These are phyloP conservation scores for Harmothoe impar DNA, from an alignment of 2,888 invertebrate species.

Conservation along the genomic window DNA sequence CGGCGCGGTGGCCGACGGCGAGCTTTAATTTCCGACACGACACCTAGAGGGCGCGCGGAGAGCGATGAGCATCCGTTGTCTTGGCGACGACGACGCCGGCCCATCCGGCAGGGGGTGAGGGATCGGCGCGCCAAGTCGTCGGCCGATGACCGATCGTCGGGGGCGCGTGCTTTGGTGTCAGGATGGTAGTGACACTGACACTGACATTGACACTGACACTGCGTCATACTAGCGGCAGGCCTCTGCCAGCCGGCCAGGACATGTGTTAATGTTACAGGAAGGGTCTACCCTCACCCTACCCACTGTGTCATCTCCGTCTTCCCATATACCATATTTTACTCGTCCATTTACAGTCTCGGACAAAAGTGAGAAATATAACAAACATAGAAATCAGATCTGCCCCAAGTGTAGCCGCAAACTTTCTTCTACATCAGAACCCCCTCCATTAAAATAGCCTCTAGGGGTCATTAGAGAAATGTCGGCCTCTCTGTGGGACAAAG, in stretches of 20 bases:
- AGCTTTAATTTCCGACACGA: constrained; percentile 61
- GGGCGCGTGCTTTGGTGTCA: constrained; percentile 24
- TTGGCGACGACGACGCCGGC: constrained; percentile 34
- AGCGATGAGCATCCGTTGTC: constrained; percentile 58
- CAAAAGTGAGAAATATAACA: no score
- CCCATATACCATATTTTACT: no score
- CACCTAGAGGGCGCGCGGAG: constrained; percentile 51
- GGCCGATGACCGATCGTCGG: constrained; percentile 22
- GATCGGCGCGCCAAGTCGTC: constrained; percentile 2
- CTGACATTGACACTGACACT: constrained; percentile 1
- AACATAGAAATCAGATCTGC: no score
- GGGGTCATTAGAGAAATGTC: not conserved
- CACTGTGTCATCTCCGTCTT: no score
- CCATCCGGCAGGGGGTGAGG: constrained; percentile 40
- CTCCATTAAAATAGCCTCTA: not conserved
- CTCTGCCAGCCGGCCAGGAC: not conserved
- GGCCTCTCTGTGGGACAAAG: not conserved
- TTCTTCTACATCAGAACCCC: no score
- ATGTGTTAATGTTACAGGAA: not conserved
- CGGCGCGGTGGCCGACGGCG: not conserved
- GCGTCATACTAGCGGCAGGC: not conserved
- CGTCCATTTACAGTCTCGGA: no score
- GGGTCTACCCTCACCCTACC: not conserved
- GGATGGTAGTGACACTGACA: constrained; percentile 44
- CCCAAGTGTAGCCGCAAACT: no score